Conservation (phyloP, 2,888 invertebrate genomes). For the Parnassius glacialis region DNA sequence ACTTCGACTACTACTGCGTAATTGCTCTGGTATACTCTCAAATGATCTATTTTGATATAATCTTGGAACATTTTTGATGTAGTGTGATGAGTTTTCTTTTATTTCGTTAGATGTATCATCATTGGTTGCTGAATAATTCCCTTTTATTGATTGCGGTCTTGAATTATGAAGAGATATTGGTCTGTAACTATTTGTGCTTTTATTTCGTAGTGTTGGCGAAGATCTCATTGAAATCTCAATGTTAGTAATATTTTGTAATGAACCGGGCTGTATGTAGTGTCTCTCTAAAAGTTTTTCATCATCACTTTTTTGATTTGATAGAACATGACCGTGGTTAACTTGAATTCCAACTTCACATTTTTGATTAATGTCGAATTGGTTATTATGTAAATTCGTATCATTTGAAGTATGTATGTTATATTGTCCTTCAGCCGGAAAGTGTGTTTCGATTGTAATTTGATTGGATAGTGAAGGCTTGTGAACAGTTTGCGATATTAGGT, state of each 20-base stretch:
- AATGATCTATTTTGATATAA: conserved; percentile 73
- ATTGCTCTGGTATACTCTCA: conserved; percentile 74
- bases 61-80: conserved; percentile 68
- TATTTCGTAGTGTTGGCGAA: conserved; percentile 52
- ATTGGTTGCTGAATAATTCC: conserved; percentile 48
- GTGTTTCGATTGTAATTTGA: conserved; percentile 72
- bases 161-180: conserved; percentile 72
- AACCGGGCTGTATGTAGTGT: conserved; percentile 60
- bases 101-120: conserved; percentile 66
- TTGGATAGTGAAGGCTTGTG: conserved; percentile 65
- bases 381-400: conserved; percentile 41
- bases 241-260: conserved; percentile 74
- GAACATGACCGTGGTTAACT: conserved; percentile 52
- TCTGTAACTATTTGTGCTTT: conserved; percentile 61
- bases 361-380: conserved; percentile 46
- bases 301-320: conserved; percentile 73
- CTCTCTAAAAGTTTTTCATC: conserved; percentile 75
- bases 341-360: conserved; percentile 62
- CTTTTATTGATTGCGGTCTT: conserved; percentile 51
- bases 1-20: conserved; percentile 64
- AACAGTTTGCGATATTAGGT: conserved; percentile 72
- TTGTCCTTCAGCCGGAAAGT: conserved; percentile 66
- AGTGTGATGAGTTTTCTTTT: conserved; percentile 70
- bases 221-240: conserved; percentile 73
- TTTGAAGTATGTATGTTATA: conserved; percentile 43